phyloP scores from a whole-genome alignment of 2,797 vertebrate species.

The Acanthopagrus latus region DNA sequence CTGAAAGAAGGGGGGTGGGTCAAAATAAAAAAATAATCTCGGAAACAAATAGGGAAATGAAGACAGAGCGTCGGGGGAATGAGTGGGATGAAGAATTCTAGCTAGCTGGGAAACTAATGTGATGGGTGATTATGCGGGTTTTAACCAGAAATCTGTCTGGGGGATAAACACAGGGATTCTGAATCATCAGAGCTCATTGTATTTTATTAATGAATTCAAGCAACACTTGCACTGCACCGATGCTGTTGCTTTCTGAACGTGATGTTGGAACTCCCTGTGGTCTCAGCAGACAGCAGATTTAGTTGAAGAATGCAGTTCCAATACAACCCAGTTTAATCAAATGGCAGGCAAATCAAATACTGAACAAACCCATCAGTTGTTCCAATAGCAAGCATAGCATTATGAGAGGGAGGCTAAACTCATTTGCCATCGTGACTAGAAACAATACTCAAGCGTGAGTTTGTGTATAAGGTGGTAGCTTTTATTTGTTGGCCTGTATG shows the following conservation, averaged over 20 bases:
- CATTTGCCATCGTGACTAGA: not conserved
- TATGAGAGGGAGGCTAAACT: not conserved
- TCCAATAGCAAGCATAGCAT: conserved; percentile 23
- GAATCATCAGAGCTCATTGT: conserved; percentile 61
- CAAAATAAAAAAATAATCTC: conserved; percentile 27
- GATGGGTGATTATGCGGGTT: conserved; percentile 67
- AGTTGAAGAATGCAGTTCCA: conserved; percentile 41
- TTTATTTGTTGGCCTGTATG: conserved; percentile 17
- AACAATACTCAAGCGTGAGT: not conserved
- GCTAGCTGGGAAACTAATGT: conserved; percentile 49
- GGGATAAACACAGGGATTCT: conserved; percentile 61
- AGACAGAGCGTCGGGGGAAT: not conserved
- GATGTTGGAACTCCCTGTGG: conserved; percentile 34
- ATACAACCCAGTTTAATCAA: conserved; percentile 51
- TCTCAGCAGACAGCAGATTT: conserved; percentile 48
- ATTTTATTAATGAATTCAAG: conserved; percentile 63
- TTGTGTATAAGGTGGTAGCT: not conserved
- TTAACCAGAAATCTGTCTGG: conserved; percentile 59
- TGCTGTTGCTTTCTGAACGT: conserved; percentile 23
- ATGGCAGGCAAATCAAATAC: conserved; percentile 46
- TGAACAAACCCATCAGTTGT: conserved; percentile 33
- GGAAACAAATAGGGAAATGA: conserved; percentile 22
- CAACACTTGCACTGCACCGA: conserved; percentile 37
- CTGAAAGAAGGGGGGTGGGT: conserved; percentile 15
- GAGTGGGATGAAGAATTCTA: conserved; percentile 41